These are phyloP conservation scores for Dryoscopus gambensis DNA, from an alignment of 2,113 vertebrate genomes.

Conservation along the genomic window DNA sequence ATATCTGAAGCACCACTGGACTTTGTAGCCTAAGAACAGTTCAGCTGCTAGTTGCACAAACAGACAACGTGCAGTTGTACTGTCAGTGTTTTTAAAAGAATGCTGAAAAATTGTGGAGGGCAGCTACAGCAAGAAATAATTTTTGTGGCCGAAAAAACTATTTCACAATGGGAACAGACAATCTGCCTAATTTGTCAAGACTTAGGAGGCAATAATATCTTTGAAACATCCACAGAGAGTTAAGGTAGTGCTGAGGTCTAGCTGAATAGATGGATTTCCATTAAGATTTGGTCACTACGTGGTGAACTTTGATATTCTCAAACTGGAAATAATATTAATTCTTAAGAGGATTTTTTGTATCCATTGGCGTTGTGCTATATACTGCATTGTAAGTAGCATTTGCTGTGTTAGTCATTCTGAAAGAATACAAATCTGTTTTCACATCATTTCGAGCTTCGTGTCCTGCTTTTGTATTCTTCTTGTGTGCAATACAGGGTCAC, in stretches of 20 bases:
- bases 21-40: not conserved
- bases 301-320: not conserved
- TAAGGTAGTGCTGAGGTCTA: not conserved
- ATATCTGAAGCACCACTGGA: not conserved
- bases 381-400: not conserved
- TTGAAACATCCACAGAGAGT: not conserved
- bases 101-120: not conserved
- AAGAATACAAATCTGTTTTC: not conserved
- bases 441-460: not conserved
- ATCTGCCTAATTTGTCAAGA: not conserved
- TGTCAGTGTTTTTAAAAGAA: not conserved
- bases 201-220: not conserved
- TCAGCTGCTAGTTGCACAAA: not conserved
- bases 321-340: not conserved
- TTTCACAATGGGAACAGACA: not conserved
- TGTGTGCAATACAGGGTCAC: not conserved
- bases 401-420: not conserved
- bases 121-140: not conserved
- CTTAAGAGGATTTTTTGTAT: not conserved
- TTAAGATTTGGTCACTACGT: not conserved
- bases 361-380: not conserved
- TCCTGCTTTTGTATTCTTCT: not conserved
- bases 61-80: not conserved
- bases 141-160: not conserved
- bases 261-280: not conserved